phyloP scores from a whole-genome alignment of 1,140 invertebrate genomes.

The Zaprionus inermis region DNA sequence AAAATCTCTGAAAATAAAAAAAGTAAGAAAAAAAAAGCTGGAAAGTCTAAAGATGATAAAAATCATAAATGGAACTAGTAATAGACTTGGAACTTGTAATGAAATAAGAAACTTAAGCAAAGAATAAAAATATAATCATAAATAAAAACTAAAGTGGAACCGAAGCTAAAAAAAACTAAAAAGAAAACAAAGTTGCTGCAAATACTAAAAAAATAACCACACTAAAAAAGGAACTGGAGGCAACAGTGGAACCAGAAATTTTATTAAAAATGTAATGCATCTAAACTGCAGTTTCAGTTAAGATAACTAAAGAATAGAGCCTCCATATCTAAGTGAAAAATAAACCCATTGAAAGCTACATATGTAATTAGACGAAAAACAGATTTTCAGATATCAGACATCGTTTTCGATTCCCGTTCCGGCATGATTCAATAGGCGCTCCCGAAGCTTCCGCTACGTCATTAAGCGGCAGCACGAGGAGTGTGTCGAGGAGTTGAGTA shows the following conservation, averaged over 20 bases:
- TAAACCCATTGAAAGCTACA: background rate
- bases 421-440: background rate
- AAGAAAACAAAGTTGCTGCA: no score
- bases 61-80: background rate
- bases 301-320: no score
- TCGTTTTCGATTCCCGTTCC: background rate
- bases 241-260: no score
- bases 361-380: background rate
- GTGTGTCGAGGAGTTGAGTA: background rate
- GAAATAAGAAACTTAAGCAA: no score
- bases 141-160: background rate
- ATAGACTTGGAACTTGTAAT: background rate
- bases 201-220: no score
- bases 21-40: background rate
- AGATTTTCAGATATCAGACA: background rate
- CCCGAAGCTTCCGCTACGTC: conserved; percentile 14
- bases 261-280: no score
- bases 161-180: background rate
- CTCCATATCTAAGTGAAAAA: no score
- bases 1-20: background rate
- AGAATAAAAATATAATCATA: background rate
- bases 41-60: no score
- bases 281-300: no score
- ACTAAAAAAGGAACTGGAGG: no score
- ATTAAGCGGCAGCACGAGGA: background rate